Conservation (phyloP, 2,888 invertebrate species). For the Oscheius sp. region DNA sequence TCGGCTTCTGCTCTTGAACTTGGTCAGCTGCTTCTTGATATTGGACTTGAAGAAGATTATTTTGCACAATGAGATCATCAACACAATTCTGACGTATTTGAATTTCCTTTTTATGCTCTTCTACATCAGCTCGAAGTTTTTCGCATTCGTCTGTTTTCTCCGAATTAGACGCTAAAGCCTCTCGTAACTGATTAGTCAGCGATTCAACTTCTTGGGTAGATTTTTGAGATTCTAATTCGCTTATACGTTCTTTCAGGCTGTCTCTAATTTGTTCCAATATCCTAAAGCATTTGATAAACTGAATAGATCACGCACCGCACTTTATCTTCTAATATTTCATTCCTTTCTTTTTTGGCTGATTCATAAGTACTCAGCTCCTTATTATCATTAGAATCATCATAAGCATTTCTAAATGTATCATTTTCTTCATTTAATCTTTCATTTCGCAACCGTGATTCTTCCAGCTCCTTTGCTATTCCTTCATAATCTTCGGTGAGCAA, state of each 20-base stretch:
- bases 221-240: neutral
- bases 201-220: neutral
- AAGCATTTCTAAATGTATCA: conserved; percentile 15
- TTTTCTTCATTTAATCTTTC: conserved; percentile 11
- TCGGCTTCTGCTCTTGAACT: neutral
- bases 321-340: conserved; percentile 35
- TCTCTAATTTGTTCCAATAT: conserved; percentile 34
- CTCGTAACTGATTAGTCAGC: conserved; percentile 38
- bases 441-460: no score
- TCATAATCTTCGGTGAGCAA: conserved; percentile 33
- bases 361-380: conserved; percentile 31
- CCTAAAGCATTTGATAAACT: neutral
- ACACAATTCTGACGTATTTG: conserved; percentile 43
- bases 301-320: conserved; percentile 1
- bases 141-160: conserved; percentile 58
- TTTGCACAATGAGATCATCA: conserved; percentile 53
- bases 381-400: conserved; percentile 33
- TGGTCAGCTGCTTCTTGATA: conserved; percentile 35
- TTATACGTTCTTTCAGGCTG: conserved; percentile 18
- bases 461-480: neutral
- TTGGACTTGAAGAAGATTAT: conserved; percentile 48
- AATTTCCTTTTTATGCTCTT: conserved; percentile 42
- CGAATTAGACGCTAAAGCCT: conserved; percentile 46
- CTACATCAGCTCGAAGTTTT: conserved; percentile 33
- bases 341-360: conserved; percentile 13